Conservation (phyloP, 2,113 vertebrate genomes). For the Nettapus auritus region DNA sequence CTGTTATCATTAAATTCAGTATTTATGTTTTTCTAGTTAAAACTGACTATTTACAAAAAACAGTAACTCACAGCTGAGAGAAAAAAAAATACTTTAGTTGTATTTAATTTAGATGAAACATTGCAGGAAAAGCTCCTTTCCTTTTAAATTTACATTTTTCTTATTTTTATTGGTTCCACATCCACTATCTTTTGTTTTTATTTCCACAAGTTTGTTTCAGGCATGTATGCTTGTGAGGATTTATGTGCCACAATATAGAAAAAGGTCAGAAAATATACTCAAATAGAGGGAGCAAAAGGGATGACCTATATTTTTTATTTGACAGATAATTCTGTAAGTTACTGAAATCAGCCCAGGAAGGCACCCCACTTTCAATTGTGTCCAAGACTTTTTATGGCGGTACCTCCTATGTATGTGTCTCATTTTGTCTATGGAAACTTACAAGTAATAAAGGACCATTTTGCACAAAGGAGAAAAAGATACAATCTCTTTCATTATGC, state of each 20-base stretch:
- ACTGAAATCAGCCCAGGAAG: neutral
- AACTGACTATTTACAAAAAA: conserved; percentile 16
- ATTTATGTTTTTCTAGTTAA: neutral
- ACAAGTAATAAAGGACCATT: fast-evolving
- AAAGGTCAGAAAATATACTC: neutral
- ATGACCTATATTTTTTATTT: fast-evolving
- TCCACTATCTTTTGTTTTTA: neutral
- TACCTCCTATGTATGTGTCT: fast-evolving
- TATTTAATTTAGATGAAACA: neutral
- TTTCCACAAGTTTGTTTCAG: neutral
- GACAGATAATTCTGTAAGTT: neutral
- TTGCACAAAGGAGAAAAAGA: neutral
- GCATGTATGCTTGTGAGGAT: neutral
- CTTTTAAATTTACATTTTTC: neutral
- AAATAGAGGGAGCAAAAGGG: neutral
- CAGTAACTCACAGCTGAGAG: neutral
- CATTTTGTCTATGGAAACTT: neutral
- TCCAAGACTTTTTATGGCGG: neutral
- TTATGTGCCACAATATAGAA: neutral
- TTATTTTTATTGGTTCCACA: neutral
- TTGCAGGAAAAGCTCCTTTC: neutral
- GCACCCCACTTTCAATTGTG: neutral
- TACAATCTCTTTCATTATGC: too few species aligned
- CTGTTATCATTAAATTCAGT: neutral
- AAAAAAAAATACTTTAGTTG: neutral